Evolutionary conservation across 2,888 invertebrate species (phyloP), one percentile per base, ranked within the genome.

Genomic region (Herminia tarsipennalis): DNA sequence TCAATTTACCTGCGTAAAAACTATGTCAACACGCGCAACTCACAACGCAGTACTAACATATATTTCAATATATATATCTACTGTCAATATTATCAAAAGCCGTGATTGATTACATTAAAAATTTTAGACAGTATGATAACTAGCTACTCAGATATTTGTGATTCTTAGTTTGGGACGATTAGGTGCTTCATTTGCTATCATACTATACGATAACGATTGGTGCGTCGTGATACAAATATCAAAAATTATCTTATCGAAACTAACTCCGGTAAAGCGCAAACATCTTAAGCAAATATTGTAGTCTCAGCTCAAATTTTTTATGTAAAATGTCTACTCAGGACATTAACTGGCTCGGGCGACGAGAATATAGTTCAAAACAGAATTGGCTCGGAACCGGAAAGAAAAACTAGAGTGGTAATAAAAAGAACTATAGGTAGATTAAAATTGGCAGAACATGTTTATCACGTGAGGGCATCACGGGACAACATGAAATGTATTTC

Each of bases 191-290:
- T 58, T 48, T 60, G 73, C 72, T 85, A 86, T 85, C 82, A 69
- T 51, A 58, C 60, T 57, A 62, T 39, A 37, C 36, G 84, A 84
- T 84, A 85, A 75, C 73, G 63, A 61, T 58, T 56, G 56, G 57
- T 62, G 61, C 66, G 70, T 75, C 70, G 78, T 80, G 82, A 78
- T 78, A 85, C 73, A 76, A 75, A 76, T 76, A 80, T 86, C 69
- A 73, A 78, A 82, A 81, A 73, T 78, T 85, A 86, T 87, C 88
- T 88, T 87, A 88, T 88, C 88, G 13, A 37, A 44, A 42, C 43
- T 52, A 66, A 70, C 73, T 71, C 70, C 57, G 65, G 71, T 69
- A 65, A 77, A 72, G 84, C 78, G 81, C 76, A 85, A 85, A 86
- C 76, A 81, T 78, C 75, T 77, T 75, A 59, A 65, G 60, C 63